These are phyloP conservation scores for Anthrax anthrax DNA, from an alignment of 2,888 invertebrate species.

Conservation along the genomic window DNA sequence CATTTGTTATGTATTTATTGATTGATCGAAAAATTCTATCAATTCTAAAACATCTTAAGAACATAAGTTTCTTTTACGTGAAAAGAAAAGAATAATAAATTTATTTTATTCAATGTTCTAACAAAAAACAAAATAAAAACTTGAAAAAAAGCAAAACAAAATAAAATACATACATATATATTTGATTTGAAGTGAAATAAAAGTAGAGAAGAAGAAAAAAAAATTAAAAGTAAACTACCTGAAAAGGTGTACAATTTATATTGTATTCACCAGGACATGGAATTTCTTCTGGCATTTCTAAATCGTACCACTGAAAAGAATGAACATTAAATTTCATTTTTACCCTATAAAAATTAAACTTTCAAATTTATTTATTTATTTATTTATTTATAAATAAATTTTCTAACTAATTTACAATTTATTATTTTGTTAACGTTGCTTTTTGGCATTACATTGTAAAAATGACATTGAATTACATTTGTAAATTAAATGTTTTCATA, in stretches of 20 bases:
- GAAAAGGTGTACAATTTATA: slow-evolving; percentile 46
- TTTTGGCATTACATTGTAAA: too few relatives aligned
- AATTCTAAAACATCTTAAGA: slow-evolving; percentile 77
- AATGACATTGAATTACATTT: too few relatives aligned
- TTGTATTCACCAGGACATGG: slow-evolving; percentile 58
- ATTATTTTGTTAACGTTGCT: too few relatives aligned
- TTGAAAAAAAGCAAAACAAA: background rate
- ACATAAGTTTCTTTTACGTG: slow-evolving; percentile 44
- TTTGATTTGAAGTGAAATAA: slow-evolving; percentile 15
- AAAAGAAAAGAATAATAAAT: background rate
- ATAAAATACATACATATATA: background rate
- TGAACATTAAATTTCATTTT: too few relatives aligned
- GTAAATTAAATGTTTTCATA: too few relatives aligned
- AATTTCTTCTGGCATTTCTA: slow-evolving; percentile 63
- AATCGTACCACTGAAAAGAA: slow-evolving; percentile 60
- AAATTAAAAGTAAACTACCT: slow-evolving; percentile 17
- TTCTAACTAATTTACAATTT: too few relatives aligned
- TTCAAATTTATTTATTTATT: too few relatives aligned
- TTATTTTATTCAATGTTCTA: too few relatives aligned
- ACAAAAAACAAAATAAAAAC: background rate
- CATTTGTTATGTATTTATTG: slow-evolving; percentile 62
- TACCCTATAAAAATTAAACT: too few relatives aligned
- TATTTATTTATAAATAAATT: too few relatives aligned
- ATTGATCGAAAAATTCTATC: slow-evolving; percentile 81
- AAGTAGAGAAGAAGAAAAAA: background rate